Conservation (phyloP, 2,797 vertebrate species). For the Chelonia mydas region DNA sequence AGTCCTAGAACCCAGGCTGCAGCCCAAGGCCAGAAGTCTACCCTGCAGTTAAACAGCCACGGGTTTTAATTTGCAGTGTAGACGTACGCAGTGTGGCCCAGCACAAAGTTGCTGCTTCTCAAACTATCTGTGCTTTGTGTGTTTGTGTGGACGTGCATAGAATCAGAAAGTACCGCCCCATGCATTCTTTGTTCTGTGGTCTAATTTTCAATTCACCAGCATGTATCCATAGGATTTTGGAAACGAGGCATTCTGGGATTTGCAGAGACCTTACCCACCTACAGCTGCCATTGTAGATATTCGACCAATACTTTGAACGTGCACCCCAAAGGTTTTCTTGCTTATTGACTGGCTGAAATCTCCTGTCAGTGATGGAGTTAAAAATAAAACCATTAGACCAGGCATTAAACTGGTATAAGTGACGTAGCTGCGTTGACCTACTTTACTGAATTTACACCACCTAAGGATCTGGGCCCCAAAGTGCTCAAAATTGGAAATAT, state of each 20-base stretch:
- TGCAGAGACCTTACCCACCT: background rate
- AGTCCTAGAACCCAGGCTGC: too few species aligned
- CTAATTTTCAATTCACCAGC: background rate
- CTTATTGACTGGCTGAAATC: background rate
- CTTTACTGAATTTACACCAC: background rate
- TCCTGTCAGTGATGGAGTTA: background rate
- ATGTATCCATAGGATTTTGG: background rate
- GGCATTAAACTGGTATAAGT: background rate
- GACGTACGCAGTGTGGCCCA: background rate
- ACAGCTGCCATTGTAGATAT: background rate
- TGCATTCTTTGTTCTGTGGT: background rate
- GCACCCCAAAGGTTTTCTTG: background rate
- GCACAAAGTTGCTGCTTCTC: background rate
- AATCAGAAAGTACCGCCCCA: background rate
- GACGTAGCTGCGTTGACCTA: background rate
- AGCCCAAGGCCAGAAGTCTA: too few species aligned
- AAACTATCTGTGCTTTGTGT: background rate
- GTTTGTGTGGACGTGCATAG: background rate
- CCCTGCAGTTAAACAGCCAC: too few species aligned
- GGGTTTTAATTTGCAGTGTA: background rate
- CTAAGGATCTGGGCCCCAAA: background rate
- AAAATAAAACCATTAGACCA: background rate
- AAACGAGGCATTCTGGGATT: background rate
- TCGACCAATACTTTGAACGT: background rate
- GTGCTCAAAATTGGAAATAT: background rate